Evolutionary conservation across 2,797 vertebrate genomes (phyloP).

Genomic region (Babyrousa celebensis): DNA sequence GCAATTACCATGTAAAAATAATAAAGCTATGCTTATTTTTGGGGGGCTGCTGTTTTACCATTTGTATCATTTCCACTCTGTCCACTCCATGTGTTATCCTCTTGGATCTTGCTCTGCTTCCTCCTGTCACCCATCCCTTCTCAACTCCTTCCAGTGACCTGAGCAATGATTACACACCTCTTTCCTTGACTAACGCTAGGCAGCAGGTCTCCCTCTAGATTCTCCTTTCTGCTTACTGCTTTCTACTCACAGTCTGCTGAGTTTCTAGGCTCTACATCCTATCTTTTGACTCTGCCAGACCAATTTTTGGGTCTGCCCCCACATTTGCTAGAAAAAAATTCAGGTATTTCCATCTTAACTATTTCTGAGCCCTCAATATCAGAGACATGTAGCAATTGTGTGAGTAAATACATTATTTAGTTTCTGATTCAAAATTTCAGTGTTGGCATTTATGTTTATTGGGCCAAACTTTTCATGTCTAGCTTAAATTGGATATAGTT

Average conservation of each 20-base stretch:
- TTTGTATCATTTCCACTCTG: neutral
- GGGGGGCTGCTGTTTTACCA: neutral
- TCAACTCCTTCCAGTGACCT: rapidly evolving
- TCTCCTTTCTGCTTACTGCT: neutral
- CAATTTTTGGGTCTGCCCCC: neutral
- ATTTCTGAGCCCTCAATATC: neutral
- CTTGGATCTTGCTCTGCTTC: neutral
- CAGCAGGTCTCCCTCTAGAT: rapidly evolving
- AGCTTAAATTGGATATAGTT: neutral
- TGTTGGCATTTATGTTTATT: neutral
- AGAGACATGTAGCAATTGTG: neutral
- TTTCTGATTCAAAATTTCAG: neutral
- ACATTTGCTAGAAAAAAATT: neutral
- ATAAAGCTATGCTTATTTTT: neutral
- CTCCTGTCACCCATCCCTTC: neutral
- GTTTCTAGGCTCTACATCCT: rapidly evolving
- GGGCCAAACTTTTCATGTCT: neutral
- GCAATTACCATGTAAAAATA: neutral
- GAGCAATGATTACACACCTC: rapidly evolving
- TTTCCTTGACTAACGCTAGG: too few relatives aligned
- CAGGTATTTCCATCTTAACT: neutral
- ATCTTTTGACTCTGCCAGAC: neutral
- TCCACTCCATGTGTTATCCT: rapidly evolving
- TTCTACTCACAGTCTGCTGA: neutral
- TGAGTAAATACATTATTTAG: neutral